phyloP scores from a whole-genome alignment of 1,140 invertebrate species.

The Drosophila lowei region DNA sequence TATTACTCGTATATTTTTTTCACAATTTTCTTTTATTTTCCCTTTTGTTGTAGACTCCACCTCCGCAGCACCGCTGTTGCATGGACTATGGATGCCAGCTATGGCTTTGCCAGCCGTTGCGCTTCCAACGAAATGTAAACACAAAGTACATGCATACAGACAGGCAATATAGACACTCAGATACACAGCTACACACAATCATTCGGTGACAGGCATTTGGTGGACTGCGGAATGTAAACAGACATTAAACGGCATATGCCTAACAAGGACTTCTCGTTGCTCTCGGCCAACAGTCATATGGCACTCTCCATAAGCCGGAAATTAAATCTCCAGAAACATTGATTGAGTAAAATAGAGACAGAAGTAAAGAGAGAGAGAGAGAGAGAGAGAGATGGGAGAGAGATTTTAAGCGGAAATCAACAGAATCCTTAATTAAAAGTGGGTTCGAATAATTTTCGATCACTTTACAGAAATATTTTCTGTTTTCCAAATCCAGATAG shows the following conservation, averaged over 20 bases:
- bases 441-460: too few species aligned
- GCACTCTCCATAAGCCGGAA: constrained; percentile 1
- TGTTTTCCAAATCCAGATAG: too few species aligned
- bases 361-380: too few species aligned
- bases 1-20: constrained; percentile 11
- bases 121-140: constrained; percentile 38
- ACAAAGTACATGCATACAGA: constrained; percentile 1
- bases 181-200: too few species aligned
- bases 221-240: constrained; percentile 55
- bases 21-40: neutral
- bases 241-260: constrained; percentile 36
- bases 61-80: neutral
- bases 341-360: too few species aligned
- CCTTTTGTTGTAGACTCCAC: constrained; percentile 3
- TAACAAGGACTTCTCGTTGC: neutral
- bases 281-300: too few species aligned
- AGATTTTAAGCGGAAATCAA: too few species aligned
- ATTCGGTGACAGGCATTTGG: constrained; percentile 13
- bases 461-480: too few species aligned
- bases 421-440: too few species aligned
- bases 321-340: too few species aligned
- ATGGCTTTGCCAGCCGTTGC: constrained; percentile 5
- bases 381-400: too few species aligned
- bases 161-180: too few species aligned
- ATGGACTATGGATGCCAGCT: neutral